Percentiles rank a stretch among this genome's conserved stretches.
Evolutionary conservation across 2,113 vertebrate species (phyloP).

Genomic region (Dicaeum eximium): DNA sequence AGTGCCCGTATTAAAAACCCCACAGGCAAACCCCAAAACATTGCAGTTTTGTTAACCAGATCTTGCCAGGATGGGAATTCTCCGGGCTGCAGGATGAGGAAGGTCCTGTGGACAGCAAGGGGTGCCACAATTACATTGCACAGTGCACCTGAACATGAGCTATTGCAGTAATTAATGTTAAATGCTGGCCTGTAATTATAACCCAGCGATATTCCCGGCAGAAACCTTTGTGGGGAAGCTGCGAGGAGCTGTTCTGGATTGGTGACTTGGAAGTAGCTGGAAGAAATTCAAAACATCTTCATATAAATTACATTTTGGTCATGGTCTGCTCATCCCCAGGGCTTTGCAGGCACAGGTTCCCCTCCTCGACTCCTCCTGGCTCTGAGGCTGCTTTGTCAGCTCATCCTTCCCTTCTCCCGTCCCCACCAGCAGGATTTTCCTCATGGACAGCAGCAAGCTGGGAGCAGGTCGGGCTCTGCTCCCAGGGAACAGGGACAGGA

Average conservation of each 20-base stretch:
- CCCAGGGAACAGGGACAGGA: background rate
- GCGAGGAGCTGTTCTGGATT: slow-evolving; percentile 12
- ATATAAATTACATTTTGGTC: slow-evolving; percentile 44
- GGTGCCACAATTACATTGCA: background rate
- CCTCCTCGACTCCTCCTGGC: background rate
- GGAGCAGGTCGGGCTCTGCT: background rate
- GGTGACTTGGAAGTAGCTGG: slow-evolving; percentile 16
- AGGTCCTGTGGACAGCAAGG: background rate
- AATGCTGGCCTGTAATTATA: slow-evolving; percentile 39
- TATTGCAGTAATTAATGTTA: slow-evolving; percentile 24
- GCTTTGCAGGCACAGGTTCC: background rate
- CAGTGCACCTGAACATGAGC: background rate
- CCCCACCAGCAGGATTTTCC: background rate
- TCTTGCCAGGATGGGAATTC: background rate
- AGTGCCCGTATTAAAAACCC: background rate
- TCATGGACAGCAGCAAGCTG: fast-evolving
- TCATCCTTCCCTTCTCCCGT: background rate
- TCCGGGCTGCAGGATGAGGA: background rate
- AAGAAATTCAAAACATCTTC: slow-evolving; percentile 25
- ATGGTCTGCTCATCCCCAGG: background rate
- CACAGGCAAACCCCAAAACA: background rate
- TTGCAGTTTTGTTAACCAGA: background rate
- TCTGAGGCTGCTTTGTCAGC: background rate
- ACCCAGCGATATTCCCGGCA: background rate
- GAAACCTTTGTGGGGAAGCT: background rate